A percentile compares a stretch with the other conserved stretches of the same genome.
These are phyloP conservation scores for Ostrea edulis DNA, from an alignment of 1,140 invertebrate genomes.

Conservation along the genomic window DNA sequence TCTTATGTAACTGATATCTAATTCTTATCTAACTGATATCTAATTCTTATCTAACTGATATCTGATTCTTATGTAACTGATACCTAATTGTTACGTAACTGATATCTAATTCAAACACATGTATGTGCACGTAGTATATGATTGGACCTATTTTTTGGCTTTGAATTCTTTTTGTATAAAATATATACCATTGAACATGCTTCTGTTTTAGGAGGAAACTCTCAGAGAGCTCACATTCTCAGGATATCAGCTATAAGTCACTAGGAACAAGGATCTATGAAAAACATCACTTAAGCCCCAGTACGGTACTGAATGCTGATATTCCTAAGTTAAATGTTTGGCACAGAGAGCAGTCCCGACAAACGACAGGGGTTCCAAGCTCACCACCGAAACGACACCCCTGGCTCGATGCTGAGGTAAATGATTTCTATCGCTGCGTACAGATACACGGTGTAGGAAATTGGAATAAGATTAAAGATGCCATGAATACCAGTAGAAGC, in stretches of 20 bases:
- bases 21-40: too few species aligned
- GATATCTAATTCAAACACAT: too few species aligned
- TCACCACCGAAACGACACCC: not conserved
- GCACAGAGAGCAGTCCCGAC: not conserved
- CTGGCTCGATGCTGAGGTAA: constrained; percentile 54
- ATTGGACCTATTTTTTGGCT: too few species aligned
- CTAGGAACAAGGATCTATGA: not conserved
- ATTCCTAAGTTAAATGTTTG: not conserved
- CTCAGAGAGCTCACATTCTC: not conserved
- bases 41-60: too few species aligned
- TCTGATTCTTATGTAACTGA: too few species aligned
- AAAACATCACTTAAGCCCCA: not conserved
- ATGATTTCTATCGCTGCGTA: constrained; percentile 59
- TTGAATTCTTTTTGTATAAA: too few species aligned
- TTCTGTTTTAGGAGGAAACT: not conserved
- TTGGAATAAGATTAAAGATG: constrained; percentile 50
- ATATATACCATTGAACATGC: not conserved
- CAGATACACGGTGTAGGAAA: constrained; percentile 58
- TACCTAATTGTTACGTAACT: too few species aligned
- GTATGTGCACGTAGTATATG: too few species aligned
- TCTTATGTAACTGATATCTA: too few species aligned
- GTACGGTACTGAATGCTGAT: not conserved
- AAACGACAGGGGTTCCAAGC: too few species aligned
- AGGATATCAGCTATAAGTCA: not conserved
- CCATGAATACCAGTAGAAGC: constrained; percentile 51